These are phyloP conservation scores for Ptyas mucosa DNA, from an alignment of 2,113 vertebrate species.

Conservation along the genomic window DNA sequence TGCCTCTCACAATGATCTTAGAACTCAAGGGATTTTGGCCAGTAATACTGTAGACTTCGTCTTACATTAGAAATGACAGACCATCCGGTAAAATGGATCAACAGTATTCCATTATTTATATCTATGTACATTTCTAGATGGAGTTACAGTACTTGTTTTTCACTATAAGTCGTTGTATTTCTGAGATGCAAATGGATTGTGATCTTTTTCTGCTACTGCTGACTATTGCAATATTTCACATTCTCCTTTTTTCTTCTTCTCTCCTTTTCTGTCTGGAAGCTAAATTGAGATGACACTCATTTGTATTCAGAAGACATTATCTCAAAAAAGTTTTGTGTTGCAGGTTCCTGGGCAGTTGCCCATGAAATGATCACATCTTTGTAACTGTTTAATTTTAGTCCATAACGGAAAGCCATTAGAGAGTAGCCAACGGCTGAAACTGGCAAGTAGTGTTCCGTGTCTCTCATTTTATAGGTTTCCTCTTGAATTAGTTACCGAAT, in stretches of 20 bases:
- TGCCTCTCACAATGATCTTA: conserved; percentile 23
- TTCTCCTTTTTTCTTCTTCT: neutral
- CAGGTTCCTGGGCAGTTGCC: conserved; percentile 51
- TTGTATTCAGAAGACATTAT: conserved; percentile 58
- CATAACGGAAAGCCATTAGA: conserved; percentile 59
- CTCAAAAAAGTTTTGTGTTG: conserved; percentile 53
- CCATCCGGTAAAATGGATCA: conserved; percentile 13
- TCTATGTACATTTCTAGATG: conserved; percentile 3
- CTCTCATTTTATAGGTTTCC: conserved; percentile 45
- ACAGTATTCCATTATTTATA: conserved; percentile 38
- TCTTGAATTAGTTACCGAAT: conserved; percentile 50
- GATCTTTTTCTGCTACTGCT: conserved; percentile 27
- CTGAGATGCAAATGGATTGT: conserved; percentile 33
- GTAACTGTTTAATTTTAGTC: conserved; percentile 63
- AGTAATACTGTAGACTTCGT: neutral
- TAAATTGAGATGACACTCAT: conserved; percentile 47
- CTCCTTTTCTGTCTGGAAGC: neutral
- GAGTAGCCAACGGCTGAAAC: conserved; percentile 51
- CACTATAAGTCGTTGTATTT: conserved; percentile 9
- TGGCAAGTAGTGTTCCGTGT: conserved; percentile 54
- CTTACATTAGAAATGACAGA: neutral
- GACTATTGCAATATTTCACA: conserved; percentile 5
- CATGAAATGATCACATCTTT: conserved; percentile 62
- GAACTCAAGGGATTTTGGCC: neutral
- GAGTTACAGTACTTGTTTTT: conserved; percentile 35